A percentile compares a stretch with the other conserved stretches of the same genome.
Conservation (phyloP, 2,797 vertebrate genomes). For the Pristis pectinata region DNA sequence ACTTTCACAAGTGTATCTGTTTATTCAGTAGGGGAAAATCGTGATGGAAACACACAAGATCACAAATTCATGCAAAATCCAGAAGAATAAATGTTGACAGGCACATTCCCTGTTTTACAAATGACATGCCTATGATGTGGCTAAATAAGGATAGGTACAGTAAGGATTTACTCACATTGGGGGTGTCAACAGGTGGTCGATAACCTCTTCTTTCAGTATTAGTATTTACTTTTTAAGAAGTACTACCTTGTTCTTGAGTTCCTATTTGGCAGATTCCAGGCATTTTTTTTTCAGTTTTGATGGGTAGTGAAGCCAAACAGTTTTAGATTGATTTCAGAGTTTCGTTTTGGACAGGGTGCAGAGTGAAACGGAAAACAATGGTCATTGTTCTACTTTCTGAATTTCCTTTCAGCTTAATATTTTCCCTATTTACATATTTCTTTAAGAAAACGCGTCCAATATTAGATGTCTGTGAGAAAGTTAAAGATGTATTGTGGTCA, state of each 20-base stretch:
- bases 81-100: neutral
- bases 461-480: neutral
- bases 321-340: neutral
- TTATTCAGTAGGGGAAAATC: neutral
- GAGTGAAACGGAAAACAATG: neutral
- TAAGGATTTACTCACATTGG: neutral
- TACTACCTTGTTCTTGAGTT: neutral
- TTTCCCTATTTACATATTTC: neutral
- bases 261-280: neutral
- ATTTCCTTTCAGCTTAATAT: neutral
- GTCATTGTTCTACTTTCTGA: neutral
- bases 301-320: neutral
- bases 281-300: neutral
- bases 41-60: neutral
- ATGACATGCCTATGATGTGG: neutral
- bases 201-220: neutral
- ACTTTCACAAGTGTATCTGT: neutral
- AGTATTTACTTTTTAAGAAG: neutral
- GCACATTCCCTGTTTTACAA: neutral
- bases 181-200: neutral
- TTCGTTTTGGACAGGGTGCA: neutral
- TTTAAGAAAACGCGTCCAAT: neutral
- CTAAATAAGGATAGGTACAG: neutral
- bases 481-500: neutral
- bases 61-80: neutral